phyloP scores from a whole-genome alignment of 2,113 vertebrate genomes.

The Corvus moneduloides region DNA sequence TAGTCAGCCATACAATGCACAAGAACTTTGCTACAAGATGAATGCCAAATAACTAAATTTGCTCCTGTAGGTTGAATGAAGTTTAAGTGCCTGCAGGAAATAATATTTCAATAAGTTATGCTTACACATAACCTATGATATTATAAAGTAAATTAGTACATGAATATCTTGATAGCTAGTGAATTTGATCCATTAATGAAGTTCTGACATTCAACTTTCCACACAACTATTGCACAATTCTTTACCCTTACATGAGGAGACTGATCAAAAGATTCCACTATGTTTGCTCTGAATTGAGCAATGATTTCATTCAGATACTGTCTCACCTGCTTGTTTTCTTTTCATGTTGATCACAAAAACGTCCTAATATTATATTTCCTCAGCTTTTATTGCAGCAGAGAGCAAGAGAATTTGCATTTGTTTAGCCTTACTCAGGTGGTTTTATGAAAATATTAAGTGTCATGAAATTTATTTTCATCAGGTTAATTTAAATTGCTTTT shows the following conservation, averaged over 20 bases:
- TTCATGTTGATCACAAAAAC: not conserved
- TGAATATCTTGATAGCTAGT: not conserved
- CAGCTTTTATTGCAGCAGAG: not conserved
- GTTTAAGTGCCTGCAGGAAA: not conserved
- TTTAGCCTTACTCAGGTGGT: not conserved
- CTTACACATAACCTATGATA: not conserved
- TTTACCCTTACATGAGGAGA: not conserved
- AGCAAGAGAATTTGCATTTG: not conserved
- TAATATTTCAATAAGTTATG: not conserved
- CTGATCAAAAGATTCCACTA: not conserved
- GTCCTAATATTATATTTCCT: not conserved
- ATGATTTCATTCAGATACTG: not conserved
- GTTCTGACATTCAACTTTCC: not conserved
- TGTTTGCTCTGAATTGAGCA: not conserved
- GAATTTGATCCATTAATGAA: not conserved
- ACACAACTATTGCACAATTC: not conserved
- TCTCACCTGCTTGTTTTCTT: not conserved
- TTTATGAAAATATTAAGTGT: not conserved
- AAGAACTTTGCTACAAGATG: not conserved
- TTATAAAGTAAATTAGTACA: not conserved
- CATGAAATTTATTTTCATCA: not conserved
- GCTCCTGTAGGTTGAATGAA: not conserved
- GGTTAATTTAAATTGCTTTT: not conserved
- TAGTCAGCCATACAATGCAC: not conserved
- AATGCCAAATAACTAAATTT: not conserved